phyloP scores from a whole-genome alignment of 2,113 vertebrate species.

The Glaucidium brasilianum region DNA sequence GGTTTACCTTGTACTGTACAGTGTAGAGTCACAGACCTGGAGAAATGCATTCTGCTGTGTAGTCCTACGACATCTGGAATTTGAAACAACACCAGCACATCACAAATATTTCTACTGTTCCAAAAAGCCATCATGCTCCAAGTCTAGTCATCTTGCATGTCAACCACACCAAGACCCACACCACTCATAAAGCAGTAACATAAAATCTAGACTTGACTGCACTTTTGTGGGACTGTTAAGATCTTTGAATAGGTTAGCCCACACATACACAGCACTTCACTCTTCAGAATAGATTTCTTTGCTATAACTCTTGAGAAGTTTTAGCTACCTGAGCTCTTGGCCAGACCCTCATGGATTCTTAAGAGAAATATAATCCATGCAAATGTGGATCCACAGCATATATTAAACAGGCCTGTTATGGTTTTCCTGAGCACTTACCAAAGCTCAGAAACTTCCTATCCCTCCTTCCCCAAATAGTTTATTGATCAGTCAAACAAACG shows the following conservation, averaged over 20 bases:
- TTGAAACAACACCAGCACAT: neutral
- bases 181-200: neutral
- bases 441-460: neutral
- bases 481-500: neutral
- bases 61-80: neutral
- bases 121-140: neutral
- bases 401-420: neutral
- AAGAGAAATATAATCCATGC: neutral
- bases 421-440: neutral
- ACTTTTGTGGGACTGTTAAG: rapidly evolving
- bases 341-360: rapidly evolving
- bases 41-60: neutral
- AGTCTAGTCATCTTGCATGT: neutral
- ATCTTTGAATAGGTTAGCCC: neutral
- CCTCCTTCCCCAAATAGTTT: neutral
- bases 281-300: neutral
- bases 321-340: neutral
- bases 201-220: neutral
- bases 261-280: neutral
- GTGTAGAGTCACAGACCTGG: neutral
- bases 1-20: neutral
- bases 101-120: neutral
- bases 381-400: neutral
- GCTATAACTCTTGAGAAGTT: neutral
- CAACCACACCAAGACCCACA: neutral